These are phyloP conservation scores for Zaprionus africanus DNA, from an alignment of 1,140 invertebrate genomes.

Conservation along the genomic window DNA sequence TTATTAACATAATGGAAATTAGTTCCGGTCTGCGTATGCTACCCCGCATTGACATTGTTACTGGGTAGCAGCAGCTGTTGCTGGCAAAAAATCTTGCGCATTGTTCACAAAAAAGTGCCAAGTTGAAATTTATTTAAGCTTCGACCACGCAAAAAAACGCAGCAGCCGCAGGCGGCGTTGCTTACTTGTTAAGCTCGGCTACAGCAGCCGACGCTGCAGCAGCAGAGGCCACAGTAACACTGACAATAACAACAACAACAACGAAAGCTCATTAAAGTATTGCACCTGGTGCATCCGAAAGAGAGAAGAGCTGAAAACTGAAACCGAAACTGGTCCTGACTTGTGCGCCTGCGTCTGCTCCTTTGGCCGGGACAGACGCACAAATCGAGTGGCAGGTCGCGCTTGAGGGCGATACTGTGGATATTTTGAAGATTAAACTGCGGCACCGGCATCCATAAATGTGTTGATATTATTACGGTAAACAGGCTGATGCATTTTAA, in stretches of 20 bases:
- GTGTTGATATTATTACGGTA: constrained; percentile 82
- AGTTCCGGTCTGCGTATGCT: not conserved
- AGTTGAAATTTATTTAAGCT: constrained; percentile 68
- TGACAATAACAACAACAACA: constrained; percentile 41
- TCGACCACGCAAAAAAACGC: constrained; percentile 40
- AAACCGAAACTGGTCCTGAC: constrained; percentile 35
- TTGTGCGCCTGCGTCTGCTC: constrained; percentile 24
- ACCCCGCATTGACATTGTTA: not conserved
- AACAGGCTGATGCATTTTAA: constrained; percentile 80
- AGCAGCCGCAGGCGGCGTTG: constrained; percentile 37
- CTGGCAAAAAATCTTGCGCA: constrained; percentile 43
- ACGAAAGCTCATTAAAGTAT: constrained; percentile 76
- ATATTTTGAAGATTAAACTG: constrained; percentile 43
- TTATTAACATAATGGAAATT: not conserved
- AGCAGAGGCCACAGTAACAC: constrained; percentile 19
- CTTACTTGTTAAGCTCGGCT: constrained; percentile 42
- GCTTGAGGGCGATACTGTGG: constrained; percentile 49
- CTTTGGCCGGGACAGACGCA: constrained; percentile 13
- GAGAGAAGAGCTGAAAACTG: constrained; percentile 25
- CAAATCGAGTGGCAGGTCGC: constrained; percentile 25
- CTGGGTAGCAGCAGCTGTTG: constrained; percentile 62
- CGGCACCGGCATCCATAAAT: constrained; percentile 57
- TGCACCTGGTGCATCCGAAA: constrained; percentile 65
- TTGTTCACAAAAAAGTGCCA: constrained; percentile 47
- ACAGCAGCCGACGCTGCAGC: not conserved